These are phyloP conservation scores for Drosophila truncata DNA, from an alignment of 1,140 invertebrate species.

Conservation along the genomic window DNA sequence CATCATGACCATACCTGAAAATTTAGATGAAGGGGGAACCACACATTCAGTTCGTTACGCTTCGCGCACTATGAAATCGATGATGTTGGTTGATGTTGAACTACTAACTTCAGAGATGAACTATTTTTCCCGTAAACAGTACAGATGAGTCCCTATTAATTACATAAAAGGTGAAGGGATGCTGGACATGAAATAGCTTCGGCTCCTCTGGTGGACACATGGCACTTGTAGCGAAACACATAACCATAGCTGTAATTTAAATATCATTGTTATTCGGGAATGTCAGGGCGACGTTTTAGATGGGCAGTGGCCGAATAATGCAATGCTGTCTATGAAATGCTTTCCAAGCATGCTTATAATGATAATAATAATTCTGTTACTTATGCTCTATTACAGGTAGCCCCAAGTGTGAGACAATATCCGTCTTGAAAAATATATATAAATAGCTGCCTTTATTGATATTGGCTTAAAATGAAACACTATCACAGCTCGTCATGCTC, in stretches of 20 bases:
- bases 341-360: background rate
- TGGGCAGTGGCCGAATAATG: background rate
- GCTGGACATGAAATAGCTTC: constrained; percentile 14
- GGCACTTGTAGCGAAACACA: background rate
- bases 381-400: background rate
- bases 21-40: constrained; percentile 25
- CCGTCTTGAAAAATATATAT: constrained; percentile 2
- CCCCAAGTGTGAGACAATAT: background rate
- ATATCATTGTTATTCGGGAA: background rate
- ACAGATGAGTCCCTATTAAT: background rate
- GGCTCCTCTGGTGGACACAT: constrained; percentile 1
- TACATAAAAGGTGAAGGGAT: constrained; percentile 33
- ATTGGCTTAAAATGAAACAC: constrained; percentile 8
- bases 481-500: constrained; percentile 64
- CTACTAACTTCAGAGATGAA: background rate
- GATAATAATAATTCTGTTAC: background rate
- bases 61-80: background rate
- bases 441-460: constrained; percentile 40
- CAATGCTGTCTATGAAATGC: background rate
- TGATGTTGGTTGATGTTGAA: background rate
- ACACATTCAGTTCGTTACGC: constrained; percentile 11
- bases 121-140: constrained; percentile 31
- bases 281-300: background rate
- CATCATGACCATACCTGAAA: constrained; percentile 43
- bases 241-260: constrained; percentile 37